Evolutionary conservation across 2,113 vertebrate species (phyloP).

Genomic region (Gallinago undulata): DNA sequence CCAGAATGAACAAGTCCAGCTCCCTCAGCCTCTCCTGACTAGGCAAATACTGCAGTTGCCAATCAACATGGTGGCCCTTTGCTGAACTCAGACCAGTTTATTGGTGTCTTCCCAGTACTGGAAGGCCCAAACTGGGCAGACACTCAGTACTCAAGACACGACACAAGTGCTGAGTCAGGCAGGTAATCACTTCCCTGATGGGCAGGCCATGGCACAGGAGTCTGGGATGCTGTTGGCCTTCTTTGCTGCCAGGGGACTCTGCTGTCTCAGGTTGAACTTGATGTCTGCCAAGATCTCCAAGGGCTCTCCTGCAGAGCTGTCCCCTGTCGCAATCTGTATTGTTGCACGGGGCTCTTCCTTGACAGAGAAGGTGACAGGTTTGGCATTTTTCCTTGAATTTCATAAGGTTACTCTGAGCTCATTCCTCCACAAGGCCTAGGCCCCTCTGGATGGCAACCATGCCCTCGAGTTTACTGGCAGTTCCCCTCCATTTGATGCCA

Average conservation of each 20-base stretch:
- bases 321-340: background rate
- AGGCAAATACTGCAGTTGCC: background rate
- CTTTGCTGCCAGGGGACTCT: background rate
- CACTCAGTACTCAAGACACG: background rate
- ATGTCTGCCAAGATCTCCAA: background rate
- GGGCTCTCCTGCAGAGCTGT: background rate
- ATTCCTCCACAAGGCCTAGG: background rate
- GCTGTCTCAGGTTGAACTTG: background rate
- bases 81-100: background rate
- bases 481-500: background rate
- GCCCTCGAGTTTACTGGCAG: background rate
- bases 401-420: background rate
- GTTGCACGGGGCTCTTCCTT: background rate
- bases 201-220: background rate
- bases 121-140: background rate
- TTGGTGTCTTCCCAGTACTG: background rate
- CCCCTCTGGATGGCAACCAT: background rate
- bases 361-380: background rate
- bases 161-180: background rate
- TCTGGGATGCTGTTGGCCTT: fast-evolving
- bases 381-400: background rate
- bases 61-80: background rate
- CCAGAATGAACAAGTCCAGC: background rate
- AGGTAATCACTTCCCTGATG: background rate
- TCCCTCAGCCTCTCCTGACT: background rate